Evolutionary conservation across 2,113 vertebrate species (phyloP).

Genomic region (cat (Felis catus)): F.catus_Fca126_mat1.0 CM031412.1:76049001-76049500

Average conservation of each 20-base stretch:
- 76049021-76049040: neutral
- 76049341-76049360: neutral
- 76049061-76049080: neutral
- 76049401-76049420: neutral
- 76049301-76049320: neutral
- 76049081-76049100: neutral
- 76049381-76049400: constrained; percentile 65
- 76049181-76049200: neutral
- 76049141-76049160: neutral
- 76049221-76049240: neutral
- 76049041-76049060: neutral
- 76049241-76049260: neutral
- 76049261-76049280: neutral
- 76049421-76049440: no score
- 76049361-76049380: constrained; percentile 62
- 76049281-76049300: neutral
- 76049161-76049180: neutral
- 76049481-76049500: constrained; percentile 68
- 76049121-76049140: neutral
- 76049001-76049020: neutral
- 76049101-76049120: neutral
- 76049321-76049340: neutral
- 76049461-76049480: constrained; percentile 67
- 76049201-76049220: neutral
- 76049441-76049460: neutral